Conservation (phyloP, 2,113 vertebrate species). For the Calidris pugnax region DNA sequence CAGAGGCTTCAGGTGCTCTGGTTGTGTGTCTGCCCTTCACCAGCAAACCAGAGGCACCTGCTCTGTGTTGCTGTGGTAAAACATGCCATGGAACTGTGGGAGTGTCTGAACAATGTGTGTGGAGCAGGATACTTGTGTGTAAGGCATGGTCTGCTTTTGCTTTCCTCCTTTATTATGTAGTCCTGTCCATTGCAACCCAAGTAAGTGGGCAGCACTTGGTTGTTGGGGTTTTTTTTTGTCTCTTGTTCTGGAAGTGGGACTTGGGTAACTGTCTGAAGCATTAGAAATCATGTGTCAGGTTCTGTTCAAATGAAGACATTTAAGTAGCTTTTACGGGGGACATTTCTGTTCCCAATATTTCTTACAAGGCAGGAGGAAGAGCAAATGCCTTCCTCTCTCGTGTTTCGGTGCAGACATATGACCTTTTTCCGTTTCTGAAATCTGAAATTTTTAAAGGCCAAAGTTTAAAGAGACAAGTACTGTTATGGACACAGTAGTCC, state of each 20-base stretch:
- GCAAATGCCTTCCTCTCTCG: not conserved
- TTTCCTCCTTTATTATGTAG: not conserved
- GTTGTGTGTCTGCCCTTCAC: not conserved
- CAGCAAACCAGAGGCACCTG: not conserved
- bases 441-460: not conserved
- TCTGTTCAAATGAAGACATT: not conserved
- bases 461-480: not conserved
- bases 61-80: not conserved
- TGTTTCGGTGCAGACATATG: not conserved
- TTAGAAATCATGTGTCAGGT: not conserved
- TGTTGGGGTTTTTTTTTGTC: not conserved
- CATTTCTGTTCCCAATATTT: not conserved
- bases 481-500: not conserved
- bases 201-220: not conserved
- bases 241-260: not conserved
- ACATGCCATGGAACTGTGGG: accelerated
- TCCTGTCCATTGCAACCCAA: not conserved
- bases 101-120: not conserved
- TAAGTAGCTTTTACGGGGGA: not conserved
- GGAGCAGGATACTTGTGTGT: not conserved
- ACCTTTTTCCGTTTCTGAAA: not conserved
- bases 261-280: not conserved
- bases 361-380: not conserved
- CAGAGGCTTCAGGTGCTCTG: not conserved
- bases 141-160: not conserved